These are phyloP conservation scores for Empidonax traillii DNA, from an alignment of 2,113 vertebrate genomes.

Conservation along the genomic window DNA sequence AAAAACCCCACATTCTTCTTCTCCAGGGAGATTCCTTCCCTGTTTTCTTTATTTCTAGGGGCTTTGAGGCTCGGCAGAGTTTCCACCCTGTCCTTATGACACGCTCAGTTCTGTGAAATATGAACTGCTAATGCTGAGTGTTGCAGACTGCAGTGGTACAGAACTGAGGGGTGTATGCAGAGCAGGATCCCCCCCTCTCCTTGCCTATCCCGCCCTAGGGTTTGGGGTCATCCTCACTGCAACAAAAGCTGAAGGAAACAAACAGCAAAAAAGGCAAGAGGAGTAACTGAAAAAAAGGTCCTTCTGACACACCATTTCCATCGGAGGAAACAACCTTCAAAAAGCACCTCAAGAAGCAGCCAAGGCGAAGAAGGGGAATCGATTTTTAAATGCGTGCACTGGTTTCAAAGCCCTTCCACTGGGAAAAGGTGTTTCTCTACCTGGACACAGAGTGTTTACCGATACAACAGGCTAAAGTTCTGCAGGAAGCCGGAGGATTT, in stretches of 20 bases:
- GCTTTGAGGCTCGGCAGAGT: background rate
- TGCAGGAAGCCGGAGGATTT: background rate
- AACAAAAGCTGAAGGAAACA: background rate
- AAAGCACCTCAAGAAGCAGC: background rate
- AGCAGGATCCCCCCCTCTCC: background rate
- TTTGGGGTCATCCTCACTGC: background rate
- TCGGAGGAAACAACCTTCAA: background rate
- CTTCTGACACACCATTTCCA: background rate
- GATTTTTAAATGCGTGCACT: background rate
- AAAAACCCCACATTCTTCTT: background rate
- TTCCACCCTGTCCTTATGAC: background rate
- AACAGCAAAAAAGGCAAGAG: background rate
- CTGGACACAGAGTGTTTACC: background rate
- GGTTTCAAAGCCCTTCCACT: background rate
- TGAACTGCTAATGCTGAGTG: background rate
- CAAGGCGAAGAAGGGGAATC: background rate
- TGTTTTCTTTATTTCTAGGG: background rate
- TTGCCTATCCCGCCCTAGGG: background rate
- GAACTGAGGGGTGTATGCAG: background rate
- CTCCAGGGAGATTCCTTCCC: background rate
- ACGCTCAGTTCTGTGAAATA: rapidly evolving
- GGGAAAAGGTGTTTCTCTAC: background rate
- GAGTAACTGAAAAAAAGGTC: background rate
- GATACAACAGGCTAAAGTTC: background rate
- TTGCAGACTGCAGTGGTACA: background rate